These are phyloP conservation scores for Rhagoletis zephyria DNA, from an alignment of 1,140 invertebrate genomes.

Conservation along the genomic window DNA sequence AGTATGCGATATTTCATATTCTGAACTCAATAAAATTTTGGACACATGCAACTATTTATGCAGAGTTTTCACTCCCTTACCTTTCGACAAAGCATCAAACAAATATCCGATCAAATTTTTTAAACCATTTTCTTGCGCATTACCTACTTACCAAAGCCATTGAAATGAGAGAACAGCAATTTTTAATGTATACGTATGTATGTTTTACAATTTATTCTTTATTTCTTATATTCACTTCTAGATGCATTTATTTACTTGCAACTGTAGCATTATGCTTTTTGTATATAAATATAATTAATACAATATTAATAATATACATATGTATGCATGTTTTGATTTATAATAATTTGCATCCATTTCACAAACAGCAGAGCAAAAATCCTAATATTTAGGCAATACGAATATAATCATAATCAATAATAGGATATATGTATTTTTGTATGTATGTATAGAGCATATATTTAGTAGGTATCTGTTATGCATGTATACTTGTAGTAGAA, in stretches of 20 bases:
- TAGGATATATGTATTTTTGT: background rate
- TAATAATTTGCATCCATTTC: conserved; percentile 5
- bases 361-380: background rate
- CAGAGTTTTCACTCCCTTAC: too few relatives aligned
- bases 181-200: background rate
- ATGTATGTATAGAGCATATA: background rate
- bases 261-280: background rate
- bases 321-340: background rate
- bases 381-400: background rate
- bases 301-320: background rate
- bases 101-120: too few relatives aligned
- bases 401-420: background rate
- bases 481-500: background rate
- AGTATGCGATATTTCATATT: too few relatives aligned
- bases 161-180: background rate
- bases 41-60: too few relatives aligned
- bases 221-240: conserved; percentile 34
- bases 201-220: conserved; percentile 47
- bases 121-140: too few relatives aligned
- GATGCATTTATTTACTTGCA: conserved; percentile 10
- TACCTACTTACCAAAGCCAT: too few relatives aligned
- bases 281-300: conserved; percentile 47
- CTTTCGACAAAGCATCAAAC: too few relatives aligned
- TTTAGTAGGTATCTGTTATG: background rate
- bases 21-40: too few relatives aligned